A percentile compares a stretch with the other conserved stretches of the same genome.
Evolutionary conservation across 2,113 vertebrate species (phyloP).

Genomic region (Helogale parvula): DNA sequence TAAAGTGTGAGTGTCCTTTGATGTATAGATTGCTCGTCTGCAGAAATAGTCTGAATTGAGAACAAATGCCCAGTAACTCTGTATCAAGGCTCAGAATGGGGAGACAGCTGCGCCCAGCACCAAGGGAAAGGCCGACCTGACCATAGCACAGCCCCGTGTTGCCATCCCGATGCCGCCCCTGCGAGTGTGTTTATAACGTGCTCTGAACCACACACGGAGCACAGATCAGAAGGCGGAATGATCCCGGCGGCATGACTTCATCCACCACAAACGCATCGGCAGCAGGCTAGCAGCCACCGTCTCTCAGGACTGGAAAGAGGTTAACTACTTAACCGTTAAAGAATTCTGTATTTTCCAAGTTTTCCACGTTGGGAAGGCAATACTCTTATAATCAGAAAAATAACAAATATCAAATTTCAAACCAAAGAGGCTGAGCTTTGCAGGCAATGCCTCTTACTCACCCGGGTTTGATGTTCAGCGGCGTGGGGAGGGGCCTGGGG

Average conservation of each 20-base stretch:
- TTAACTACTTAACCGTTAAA: background rate
- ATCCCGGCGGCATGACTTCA: background rate
- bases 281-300: background rate
- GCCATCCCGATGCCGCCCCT: fast-evolving
- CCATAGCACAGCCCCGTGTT: fast-evolving
- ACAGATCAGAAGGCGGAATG: background rate
- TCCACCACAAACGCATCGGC: fast-evolving
- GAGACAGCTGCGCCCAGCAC: fast-evolving
- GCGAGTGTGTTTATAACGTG: fast-evolving
- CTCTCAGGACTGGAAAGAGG: background rate
- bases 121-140: background rate
- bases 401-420: background rate
- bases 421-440: background rate
- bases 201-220: background rate
- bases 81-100: background rate
- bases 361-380: background rate
- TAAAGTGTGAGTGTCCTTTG: background rate
- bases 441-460: conserved; percentile 81
- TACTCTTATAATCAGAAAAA: conserved; percentile 26
- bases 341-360: background rate
- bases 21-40: background rate
- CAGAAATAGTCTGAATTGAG: background rate
- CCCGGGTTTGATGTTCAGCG: conserved; percentile 92
- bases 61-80: background rate
- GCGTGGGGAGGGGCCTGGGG: conserved; percentile 90